Evolutionary conservation across 2,888 invertebrate genomes (phyloP), one percentile per base, ranked within the genome.

Genomic region (Gnatocerus cornutus): DNA sequence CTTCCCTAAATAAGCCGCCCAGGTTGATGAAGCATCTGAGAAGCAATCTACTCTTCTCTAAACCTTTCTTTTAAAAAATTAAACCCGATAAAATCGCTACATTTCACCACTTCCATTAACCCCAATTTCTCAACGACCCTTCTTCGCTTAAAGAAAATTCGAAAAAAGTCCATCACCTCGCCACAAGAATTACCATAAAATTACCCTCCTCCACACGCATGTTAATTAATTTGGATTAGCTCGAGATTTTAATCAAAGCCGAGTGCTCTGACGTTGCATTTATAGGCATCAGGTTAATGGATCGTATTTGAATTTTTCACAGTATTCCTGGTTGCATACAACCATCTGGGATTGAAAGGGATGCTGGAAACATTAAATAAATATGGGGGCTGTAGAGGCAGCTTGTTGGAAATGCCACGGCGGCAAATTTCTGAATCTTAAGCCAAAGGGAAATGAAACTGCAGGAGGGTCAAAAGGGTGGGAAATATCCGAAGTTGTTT

Each of bases 201-300:
- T 55, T 16, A 43, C 55, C 27, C 39, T 16, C 43, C 41, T 21
- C 27, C 56, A 10, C 56, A 56, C 56, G 56, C 43, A 56, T 43
- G 29, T 13, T 41, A 56, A 56, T 56, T 56, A 56, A 56, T 56
- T 56, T 43, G 41, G 43, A 56, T 56, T 56, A 43, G 56, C 43
- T 8, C 29, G 56, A 56, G 56, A 56, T 56, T 56, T 56, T 56
- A 56, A 56, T 56, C 56, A 56, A 29, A 43, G 27, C 12, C 10
- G 43, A 56, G 56, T 43, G 41, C 9, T 21, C 56, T 56, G 56
- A 39, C 21, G 43, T 6, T 43, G 50, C 29, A 48, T 48, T 43
- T 43, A 43, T 43, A 5, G 14, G 12, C 12, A 43, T 13, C 43
- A 5, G 43, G 9, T 12, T 43, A 43, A 43, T 43, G 43, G 43